Conservation (phyloP, 2,113 vertebrate genomes). For the Cynoglossus semilaevis region DNA sequence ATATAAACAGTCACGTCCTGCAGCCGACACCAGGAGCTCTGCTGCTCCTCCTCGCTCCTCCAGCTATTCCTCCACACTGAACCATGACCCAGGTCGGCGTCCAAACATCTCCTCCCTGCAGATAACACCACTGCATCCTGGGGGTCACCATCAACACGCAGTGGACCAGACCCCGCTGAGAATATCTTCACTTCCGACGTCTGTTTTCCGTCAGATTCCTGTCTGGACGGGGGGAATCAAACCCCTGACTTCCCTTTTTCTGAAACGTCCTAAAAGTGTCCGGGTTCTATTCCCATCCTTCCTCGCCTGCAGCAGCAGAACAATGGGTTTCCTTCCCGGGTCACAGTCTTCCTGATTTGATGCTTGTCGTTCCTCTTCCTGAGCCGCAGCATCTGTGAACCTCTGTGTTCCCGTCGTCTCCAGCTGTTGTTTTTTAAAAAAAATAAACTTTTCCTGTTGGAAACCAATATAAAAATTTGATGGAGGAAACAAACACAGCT, state of each 20-base stretch:
- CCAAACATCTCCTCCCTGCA: slow-evolving; percentile 23
- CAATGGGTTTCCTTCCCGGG: slow-evolving; percentile 68
- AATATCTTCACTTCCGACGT: slow-evolving; percentile 32
- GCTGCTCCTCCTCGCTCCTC: not conserved
- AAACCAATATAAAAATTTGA: not conserved
- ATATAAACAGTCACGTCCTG: slow-evolving; percentile 30
- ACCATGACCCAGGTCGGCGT: not conserved
- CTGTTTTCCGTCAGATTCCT: slow-evolving; percentile 53
- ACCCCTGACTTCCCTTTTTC: slow-evolving; percentile 33
- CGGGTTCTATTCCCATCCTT: slow-evolving; percentile 47
- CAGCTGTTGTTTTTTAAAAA: slow-evolving; percentile 50
- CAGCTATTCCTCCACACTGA: not conserved
- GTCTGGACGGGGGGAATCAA: slow-evolving; percentile 25
- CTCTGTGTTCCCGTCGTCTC: slow-evolving; percentile 40
- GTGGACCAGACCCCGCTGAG: slow-evolving; percentile 23
- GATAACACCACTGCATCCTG: slow-evolving; percentile 38
- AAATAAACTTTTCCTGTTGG: slow-evolving; percentile 5
- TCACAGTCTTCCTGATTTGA: slow-evolving; percentile 31
- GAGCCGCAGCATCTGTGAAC: slow-evolving; percentile 48
- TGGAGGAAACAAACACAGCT: not conserved
- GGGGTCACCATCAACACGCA: slow-evolving; percentile 41
- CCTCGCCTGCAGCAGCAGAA: slow-evolving; percentile 37
- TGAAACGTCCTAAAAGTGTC: slow-evolving; percentile 10
- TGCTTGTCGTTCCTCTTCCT: slow-evolving; percentile 51
- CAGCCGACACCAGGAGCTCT: slow-evolving; percentile 5